phyloP scores from a whole-genome alignment of 2,113 vertebrate species.

The Thinocorus orbignyianus region DNA sequence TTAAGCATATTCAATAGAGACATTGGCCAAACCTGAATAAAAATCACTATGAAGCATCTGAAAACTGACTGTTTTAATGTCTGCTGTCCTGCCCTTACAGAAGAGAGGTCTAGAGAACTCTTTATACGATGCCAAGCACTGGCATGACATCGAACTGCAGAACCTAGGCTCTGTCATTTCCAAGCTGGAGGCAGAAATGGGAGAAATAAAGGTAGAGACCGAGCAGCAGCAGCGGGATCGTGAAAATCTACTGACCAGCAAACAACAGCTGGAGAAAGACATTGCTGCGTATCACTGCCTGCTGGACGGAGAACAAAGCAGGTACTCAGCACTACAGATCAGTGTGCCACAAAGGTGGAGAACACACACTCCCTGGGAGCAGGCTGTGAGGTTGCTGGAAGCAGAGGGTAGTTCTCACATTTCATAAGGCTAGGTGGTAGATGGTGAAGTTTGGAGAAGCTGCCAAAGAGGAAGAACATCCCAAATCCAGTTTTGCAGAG shows the following conservation, averaged over 20 bases:
- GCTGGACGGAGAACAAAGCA: slow-evolving; percentile 87
- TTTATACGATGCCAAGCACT: slow-evolving; percentile 86
- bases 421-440: background rate
- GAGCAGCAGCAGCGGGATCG: slow-evolving; percentile 87
- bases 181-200: slow-evolving; percentile 89
- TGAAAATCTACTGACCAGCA: slow-evolving; percentile 80
- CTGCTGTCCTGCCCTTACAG: slow-evolving; percentile 67
- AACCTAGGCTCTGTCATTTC: slow-evolving; percentile 88
- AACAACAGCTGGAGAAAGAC: slow-evolving; percentile 86
- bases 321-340: slow-evolving; percentile 54
- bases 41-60: background rate
- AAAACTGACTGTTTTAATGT: background rate
- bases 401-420: background rate
- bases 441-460: background rate
- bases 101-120: slow-evolving; percentile 93
- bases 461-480: background rate
- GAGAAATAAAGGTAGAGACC: slow-evolving; percentile 81
- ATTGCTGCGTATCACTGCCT: slow-evolving; percentile 86
- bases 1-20: background rate
- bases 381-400: background rate
- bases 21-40: background rate
- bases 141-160: slow-evolving; percentile 92
- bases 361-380: background rate
- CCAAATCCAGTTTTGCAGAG: background rate
- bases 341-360: background rate